phyloP scores from a whole-genome alignment of 2,888 invertebrate genomes.

The Eupithecia subfuscata region DNA sequence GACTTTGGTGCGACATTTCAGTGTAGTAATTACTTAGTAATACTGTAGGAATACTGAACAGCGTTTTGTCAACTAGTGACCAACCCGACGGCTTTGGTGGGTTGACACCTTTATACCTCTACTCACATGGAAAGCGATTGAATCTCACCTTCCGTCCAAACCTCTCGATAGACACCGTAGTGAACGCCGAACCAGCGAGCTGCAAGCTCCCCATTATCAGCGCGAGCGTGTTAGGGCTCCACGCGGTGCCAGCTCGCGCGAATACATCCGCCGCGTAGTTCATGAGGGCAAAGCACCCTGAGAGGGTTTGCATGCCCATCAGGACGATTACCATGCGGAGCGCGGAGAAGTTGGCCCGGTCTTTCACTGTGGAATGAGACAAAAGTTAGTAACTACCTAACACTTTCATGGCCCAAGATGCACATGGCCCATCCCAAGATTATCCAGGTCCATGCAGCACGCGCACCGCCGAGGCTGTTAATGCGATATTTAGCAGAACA shows the following conservation, averaged over 20 bases:
- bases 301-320: conserved; percentile 71
- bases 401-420: no score
- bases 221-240: conserved; percentile 74
- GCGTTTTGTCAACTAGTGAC: not conserved
- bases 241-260: conserved; percentile 75
- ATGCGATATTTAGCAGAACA: not conserved
- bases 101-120: no score
- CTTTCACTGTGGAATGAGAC: conserved; percentile 55
- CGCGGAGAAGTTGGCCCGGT: conserved; percentile 63
- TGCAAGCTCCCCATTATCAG: conserved; percentile 66
- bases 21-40: no score
- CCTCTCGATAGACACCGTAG: conserved; percentile 67
- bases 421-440: no score
- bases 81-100: not conserved
- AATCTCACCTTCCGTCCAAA: conserved; percentile 64
- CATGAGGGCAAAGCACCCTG: conserved; percentile 75
- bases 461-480: not conserved
- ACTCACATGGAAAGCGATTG: no score
- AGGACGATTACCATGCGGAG: conserved; percentile 64
- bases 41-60: no score
- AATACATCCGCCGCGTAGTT: conserved; percentile 75
- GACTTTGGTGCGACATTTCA: no score
- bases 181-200: conserved; percentile 66
- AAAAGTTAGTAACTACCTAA: not conserved
- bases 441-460: no score